phyloP scores from a whole-genome alignment of 1,140 invertebrate species.

The Drepana arcuata region DNA sequence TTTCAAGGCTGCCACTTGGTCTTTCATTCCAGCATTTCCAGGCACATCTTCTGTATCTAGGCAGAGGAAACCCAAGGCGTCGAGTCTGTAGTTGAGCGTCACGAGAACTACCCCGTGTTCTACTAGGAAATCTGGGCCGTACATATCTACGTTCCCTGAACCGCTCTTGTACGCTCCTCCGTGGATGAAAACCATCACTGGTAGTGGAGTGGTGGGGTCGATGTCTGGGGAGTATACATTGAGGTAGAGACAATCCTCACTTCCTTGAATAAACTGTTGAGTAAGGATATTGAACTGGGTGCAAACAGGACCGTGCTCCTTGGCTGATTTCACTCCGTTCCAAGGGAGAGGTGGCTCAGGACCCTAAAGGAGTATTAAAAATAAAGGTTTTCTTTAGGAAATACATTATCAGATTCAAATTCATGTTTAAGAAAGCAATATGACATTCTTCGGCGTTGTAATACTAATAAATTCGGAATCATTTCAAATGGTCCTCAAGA shows the following conservation, averaged over 20 bases:
- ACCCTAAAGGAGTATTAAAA: too few species aligned
- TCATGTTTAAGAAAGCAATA: too few species aligned
- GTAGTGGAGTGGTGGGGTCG: not conserved
- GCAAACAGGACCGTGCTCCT: slow-evolving; percentile 26
- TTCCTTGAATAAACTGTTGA: slow-evolving; percentile 1
- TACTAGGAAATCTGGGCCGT: not conserved
- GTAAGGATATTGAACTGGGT: slow-evolving; percentile 19
- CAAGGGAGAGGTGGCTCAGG: slow-evolving; percentile 23
- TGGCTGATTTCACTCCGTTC: slow-evolving; percentile 25
- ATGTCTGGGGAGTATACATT: slow-evolving; percentile 24
- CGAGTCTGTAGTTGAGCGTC: not conserved
- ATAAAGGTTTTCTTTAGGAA: too few species aligned
- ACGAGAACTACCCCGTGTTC: not conserved
- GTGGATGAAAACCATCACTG: not conserved
- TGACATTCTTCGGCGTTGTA: too few species aligned
- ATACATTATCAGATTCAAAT: too few species aligned
- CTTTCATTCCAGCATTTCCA: not conserved
- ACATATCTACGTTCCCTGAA: not conserved
- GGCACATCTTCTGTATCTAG: not conserved
- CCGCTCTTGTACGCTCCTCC: not conserved
- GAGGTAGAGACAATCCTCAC: slow-evolving; percentile 8
- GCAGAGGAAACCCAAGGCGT: not conserved
- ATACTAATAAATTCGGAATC: too few species aligned
- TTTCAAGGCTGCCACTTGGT: not conserved
- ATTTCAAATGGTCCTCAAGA: too few species aligned